A percentile compares a stretch with the other conserved stretches of the same genome.
Conservation (phyloP, 2,113 vertebrate species). For the Eulemur macaco region DNA sequence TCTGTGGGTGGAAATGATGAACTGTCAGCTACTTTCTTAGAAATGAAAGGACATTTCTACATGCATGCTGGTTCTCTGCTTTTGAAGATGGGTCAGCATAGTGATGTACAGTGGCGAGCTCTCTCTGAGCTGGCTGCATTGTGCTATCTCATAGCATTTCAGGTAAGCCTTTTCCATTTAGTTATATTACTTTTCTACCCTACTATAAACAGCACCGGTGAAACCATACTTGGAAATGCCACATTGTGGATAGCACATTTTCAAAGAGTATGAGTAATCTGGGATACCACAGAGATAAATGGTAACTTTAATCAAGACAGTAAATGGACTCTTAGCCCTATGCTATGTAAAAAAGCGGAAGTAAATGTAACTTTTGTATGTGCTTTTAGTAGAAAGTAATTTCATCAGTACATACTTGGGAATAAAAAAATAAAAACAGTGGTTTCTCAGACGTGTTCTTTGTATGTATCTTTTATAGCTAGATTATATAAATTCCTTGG, state of each 20-base stretch:
- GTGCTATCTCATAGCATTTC: conserved; percentile 94
- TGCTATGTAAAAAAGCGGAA: background rate
- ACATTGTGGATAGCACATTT: background rate
- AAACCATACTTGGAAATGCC: background rate
- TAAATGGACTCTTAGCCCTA: background rate
- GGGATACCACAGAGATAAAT: background rate
- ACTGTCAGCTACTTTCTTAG: conserved; percentile 88
- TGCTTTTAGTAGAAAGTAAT: background rate
- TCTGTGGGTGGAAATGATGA: conserved; percentile 86
- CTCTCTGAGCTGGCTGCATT: conserved; percentile 89
- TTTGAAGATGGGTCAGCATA: conserved; percentile 93
- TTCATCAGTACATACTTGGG: background rate
- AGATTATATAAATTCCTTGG: background rate
- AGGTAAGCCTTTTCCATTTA: conserved; percentile 84
- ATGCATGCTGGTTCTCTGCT: conserved; percentile 92
- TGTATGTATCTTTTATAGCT: background rate
- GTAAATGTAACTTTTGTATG: background rate
- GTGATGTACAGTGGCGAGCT: conserved; percentile 90
- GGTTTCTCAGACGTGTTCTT: background rate
- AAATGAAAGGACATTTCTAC: conserved; percentile 95
- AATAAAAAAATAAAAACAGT: background rate
- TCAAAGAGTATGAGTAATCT: background rate
- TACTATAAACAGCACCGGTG: background rate
- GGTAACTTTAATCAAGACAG: background rate
- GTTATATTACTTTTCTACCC: background rate